Evolutionary conservation across 2,797 vertebrate genomes (phyloP), one percentile per base, ranked within the genome.

Genomic region (Cetoscarus ocellatus): DNA sequence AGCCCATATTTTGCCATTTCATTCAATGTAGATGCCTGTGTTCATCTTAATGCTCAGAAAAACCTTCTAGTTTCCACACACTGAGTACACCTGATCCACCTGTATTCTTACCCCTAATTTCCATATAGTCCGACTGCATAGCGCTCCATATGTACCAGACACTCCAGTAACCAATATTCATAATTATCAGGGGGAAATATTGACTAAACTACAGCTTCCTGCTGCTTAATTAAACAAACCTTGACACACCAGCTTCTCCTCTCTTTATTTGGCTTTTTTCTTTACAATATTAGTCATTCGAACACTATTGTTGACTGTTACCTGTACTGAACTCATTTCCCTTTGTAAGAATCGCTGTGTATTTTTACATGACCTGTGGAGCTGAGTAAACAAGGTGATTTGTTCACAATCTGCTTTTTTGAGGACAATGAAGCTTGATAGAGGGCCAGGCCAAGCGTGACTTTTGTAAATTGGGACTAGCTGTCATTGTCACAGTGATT

Each of bases 401-500:
- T 84, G 67, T 72, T 77, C 51, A 83, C 51, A 87, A 42, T 40
- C 54, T 71, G 51, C 65, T 83, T 86, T 85, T 61, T 64, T 68
- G 78, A 27, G 52, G 69, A 92, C 82, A 74, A 86, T 76, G 75
- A 84, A 69, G 80, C 70, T 72, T 88, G 76, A 89, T 82, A 70
- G 73, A 89, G 73, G 53, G 74, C 65, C 77, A 80, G 77, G 60
- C 86, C 90, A 91, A 87, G 69, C 80, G 35, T 92, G 88, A 83
- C 86, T 82, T 89, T 88, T 82, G 81, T 93, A 92, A 27, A 94
- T 91, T 92, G 92, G 89, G 87, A 94, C 82, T 82, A 91, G 92
- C 93, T 93, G 86, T 94, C 94, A 94, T 91, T 95, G 95, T 96
- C 95, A 94, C 74, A 5, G 55, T 96, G 96, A 98, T 97, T 95